Base-by-base conservation (phyloP, 2,797 vertebrate genomes). In the Gephyroberyx darwinii region DNA sequence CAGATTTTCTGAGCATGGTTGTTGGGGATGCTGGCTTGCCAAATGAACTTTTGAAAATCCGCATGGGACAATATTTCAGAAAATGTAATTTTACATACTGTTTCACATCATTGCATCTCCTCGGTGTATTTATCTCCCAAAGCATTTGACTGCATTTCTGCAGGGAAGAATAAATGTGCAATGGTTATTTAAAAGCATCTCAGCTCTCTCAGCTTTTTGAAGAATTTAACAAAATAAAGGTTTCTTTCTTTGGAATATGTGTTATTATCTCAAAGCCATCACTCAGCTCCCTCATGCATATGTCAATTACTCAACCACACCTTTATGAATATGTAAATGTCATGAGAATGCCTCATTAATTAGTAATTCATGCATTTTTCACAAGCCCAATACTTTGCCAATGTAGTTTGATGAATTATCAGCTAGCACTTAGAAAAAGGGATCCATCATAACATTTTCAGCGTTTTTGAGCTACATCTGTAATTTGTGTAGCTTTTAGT, bases 271-370 rank as follows among this genome's bases (percentile, higher is more conserved):
- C 84, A 82, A 82, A 92, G 89, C 90, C 89, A 93, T 93, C 91
- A 88, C 89, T 92, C 88, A 88, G 90, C 83, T 87, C 91, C 76
- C 91, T 94, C 93, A 91, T 93, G 93, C 92, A 90, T 93, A 89
- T 88, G 90, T 92, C 92, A 93, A 94, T 94, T 92, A 93, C 93
- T 91, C 84, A 85, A 77, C 85, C 86, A 93, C 93, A 94, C 94
- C 94, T 94, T 94, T 94, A 94, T 94, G 91, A 94, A 94, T 95
- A 95, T 95, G 94, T 92, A 94, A 94, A 94, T 94, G 84, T 89
- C 86, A 85, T 86, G 72, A 93, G 92, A 94, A 94, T 93, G 93
- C 89, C 90, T 94, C 93, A 94, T 94, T 95, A 94, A 94, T 94
- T 94, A 93, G 93, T 93, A 93, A 95, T 94, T 94, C 92, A 92